These are phyloP conservation scores for Globicephala melas DNA, from an alignment of 2,113 vertebrate genomes.

Conservation along the genomic window DNA sequence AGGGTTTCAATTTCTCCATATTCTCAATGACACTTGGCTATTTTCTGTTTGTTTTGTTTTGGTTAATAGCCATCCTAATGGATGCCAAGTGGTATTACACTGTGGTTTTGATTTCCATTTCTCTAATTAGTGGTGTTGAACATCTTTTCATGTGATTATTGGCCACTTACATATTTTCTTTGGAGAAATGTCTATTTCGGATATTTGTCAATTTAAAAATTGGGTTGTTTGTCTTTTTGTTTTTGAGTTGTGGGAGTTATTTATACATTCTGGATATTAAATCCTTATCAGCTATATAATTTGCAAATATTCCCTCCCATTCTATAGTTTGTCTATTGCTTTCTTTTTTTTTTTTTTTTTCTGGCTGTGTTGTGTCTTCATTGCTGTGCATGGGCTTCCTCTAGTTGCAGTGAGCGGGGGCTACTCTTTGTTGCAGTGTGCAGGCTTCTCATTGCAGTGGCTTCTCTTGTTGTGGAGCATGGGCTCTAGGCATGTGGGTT, in stretches of 20 bases:
- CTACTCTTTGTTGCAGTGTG: too few relatives aligned
- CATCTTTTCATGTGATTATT: neutral
- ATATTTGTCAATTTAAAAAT: neutral
- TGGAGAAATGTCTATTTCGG: neutral
- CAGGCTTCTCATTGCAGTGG: too few relatives aligned
- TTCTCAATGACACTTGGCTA: neutral
- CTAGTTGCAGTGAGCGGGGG: too few relatives aligned
- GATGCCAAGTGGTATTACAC: neutral
- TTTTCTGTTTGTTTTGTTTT: neutral
- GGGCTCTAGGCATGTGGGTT: too few relatives aligned
- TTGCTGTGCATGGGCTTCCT: too few relatives aligned
- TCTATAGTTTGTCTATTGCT: neutral
- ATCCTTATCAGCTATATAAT: neutral
- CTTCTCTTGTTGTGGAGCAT: too few relatives aligned
- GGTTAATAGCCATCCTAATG: neutral
- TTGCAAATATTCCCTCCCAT: neutral
- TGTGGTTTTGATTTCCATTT: neutral
- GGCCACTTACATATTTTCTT: neutral
- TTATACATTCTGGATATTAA: neutral
- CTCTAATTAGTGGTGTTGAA: neutral
- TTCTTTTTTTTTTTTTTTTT: too few relatives aligned
- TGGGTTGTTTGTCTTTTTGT: neutral
- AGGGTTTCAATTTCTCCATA: neutral
- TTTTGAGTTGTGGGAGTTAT: neutral
- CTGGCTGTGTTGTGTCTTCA: too few relatives aligned